Percentiles rank a stretch among this genome's conserved stretches.
Conservation (phyloP, 1,140 invertebrate genomes). For the Meteorus sp. region DNA sequence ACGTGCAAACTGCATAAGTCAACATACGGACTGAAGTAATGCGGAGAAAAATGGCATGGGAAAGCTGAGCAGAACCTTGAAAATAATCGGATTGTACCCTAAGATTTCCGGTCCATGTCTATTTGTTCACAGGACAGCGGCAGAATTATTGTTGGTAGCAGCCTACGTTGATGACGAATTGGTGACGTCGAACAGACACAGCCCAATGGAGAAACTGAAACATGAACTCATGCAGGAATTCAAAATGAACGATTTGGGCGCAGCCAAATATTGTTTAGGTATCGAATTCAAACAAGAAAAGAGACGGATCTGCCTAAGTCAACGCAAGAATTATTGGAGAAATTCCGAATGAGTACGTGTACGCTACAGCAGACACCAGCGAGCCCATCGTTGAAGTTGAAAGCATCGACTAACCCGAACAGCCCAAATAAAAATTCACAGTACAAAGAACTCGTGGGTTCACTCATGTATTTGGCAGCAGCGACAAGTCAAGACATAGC, state of each 20-base stretch:
- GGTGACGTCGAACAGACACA: not conserved
- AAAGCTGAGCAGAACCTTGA: slow-evolving; percentile 24
- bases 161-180: slow-evolving; percentile 34
- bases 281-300: not conserved
- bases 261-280: not conserved
- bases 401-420: not conserved
- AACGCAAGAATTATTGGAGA: not conserved
- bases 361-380: slow-evolving; percentile 7
- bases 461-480: slow-evolving; percentile 38
- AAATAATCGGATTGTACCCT: slow-evolving; percentile 22
- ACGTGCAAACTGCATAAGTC: slow-evolving; percentile 33
- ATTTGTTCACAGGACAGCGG: slow-evolving; percentile 17
- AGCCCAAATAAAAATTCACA: not conserved
- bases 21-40: slow-evolving; percentile 42
- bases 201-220: not conserved
- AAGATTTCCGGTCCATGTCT: slow-evolving; percentile 32
- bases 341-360: slow-evolving; percentile 14
- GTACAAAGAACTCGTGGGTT: slow-evolving; percentile 34
- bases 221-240: not conserved
- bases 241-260: not conserved
- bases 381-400: not conserved
- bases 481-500: slow-evolving; percentile 38
- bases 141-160: slow-evolving; percentile 24
- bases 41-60: slow-evolving; percentile 37
- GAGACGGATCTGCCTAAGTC: not conserved